Evolutionary conservation across 2,797 vertebrate genomes (phyloP).

Genomic region (Bovichtus diacanthus): DNA sequence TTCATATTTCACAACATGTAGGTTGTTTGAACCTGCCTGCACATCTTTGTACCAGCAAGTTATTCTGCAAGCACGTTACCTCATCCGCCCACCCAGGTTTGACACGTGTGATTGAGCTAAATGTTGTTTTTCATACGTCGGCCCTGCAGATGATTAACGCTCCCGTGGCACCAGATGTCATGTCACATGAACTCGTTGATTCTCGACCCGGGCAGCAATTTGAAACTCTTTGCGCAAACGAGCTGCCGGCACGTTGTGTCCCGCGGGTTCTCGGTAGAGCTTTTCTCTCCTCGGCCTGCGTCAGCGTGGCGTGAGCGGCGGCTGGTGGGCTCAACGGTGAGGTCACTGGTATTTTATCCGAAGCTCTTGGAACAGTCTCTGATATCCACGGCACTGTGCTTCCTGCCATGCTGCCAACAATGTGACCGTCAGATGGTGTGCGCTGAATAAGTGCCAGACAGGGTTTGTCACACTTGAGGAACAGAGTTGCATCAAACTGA

Average conservation of each 20-base stretch:
- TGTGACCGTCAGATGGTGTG: slow-evolving; percentile 5
- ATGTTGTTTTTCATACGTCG: too few species aligned
- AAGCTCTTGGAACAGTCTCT: slow-evolving; percentile 14
- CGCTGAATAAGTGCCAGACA: neutral
- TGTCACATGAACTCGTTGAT: neutral
- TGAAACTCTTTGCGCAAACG: slow-evolving; percentile 7
- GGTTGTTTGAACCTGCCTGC: too few species aligned
- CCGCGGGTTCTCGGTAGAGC: slow-evolving; percentile 4
- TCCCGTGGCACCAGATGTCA: neutral
- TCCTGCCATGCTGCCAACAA: neutral
- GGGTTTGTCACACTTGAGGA: slow-evolving; percentile 20
- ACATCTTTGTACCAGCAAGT: too few species aligned
- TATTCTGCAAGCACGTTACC: neutral
- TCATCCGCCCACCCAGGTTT: neutral
- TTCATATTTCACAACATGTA: too few species aligned
- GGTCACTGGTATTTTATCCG: neutral
- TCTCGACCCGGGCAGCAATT: neutral
- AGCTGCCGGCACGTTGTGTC: too few species aligned
- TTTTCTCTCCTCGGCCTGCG: neutral
- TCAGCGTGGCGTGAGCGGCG: slow-evolving; percentile 1
- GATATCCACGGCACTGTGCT: neutral
- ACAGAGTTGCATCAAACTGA: slow-evolving; percentile 17
- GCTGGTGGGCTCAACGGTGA: neutral
- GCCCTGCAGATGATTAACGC: slow-evolving; percentile 32
- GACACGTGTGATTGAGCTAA: neutral